These are phyloP conservation scores for Orycteropus afer DNA, from an alignment of 2,113 vertebrate genomes.

Conservation along the genomic window DNA sequence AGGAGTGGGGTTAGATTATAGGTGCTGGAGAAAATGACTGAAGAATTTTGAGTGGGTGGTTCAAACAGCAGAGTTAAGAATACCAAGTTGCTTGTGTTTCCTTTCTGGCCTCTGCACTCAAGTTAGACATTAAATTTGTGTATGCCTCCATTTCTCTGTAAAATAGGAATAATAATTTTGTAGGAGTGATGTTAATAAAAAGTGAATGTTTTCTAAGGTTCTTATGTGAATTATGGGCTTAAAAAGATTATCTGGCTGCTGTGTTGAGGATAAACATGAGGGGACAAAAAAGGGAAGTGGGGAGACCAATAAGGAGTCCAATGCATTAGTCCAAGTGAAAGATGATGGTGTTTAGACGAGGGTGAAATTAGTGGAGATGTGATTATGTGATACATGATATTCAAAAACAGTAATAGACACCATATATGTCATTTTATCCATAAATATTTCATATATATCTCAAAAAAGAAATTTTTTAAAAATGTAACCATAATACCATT, in stretches of 20 bases:
- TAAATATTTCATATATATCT: neutral
- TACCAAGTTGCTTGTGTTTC: neutral
- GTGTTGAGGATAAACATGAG: neutral
- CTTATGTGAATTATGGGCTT: neutral
- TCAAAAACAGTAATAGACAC: neutral
- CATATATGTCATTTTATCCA: neutral
- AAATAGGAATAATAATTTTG: neutral
- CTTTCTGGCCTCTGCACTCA: neutral
- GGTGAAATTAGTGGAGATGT: neutral
- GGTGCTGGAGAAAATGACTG: neutral
- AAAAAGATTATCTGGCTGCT: neutral
- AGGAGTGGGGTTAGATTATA: neutral
- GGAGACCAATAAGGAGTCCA: neutral
- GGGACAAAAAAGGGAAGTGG: neutral
- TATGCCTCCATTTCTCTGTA: neutral
- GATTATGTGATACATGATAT: neutral
- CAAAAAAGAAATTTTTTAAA: neutral
- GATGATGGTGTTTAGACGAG: neutral
- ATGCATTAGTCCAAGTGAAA: neutral
- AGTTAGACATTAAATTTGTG: neutral
- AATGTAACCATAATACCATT: neutral
- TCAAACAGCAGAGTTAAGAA: neutral
- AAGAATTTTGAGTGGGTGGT: neutral
- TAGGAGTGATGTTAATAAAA: neutral
- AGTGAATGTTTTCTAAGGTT: neutral